Percentiles rank a stretch among this genome's conserved stretches.
These are phyloP conservation scores for Ochropacha duplaris DNA, from an alignment of 2,888 invertebrate genomes.

Conservation along the genomic window DNA sequence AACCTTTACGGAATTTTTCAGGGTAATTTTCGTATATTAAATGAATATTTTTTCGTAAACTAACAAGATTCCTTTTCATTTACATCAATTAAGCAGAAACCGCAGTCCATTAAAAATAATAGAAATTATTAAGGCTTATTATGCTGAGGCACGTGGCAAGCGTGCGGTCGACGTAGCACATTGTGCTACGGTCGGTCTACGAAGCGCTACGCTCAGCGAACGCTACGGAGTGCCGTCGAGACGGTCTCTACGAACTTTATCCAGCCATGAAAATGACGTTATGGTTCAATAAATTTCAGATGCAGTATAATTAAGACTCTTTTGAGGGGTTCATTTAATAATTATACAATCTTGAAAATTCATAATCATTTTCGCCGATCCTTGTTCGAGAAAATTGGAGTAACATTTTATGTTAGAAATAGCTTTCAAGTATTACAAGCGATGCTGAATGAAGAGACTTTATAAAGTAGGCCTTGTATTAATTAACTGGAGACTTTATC, in stretches of 20 bases:
- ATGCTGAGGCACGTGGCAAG: constrained; percentile 51
- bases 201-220: constrained; percentile 37
- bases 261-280: constrained; percentile 3
- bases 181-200: constrained; percentile 39
- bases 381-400: background rate
- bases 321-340: background rate
- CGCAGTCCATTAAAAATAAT: constrained; percentile 36
- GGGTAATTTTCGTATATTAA: background rate
- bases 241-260: constrained; percentile 33
- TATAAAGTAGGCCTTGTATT: background rate
- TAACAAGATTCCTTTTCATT: background rate
- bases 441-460: background rate
- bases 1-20: background rate
- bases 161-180: constrained; percentile 48
- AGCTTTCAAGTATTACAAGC: background rate
- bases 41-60: background rate
- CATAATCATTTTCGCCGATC: background rate
- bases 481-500: background rate
- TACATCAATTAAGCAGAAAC: constrained; percentile 4
- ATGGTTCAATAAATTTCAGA: constrained; percentile 7
- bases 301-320: constrained; percentile 5
- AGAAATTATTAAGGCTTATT: constrained; percentile 57
- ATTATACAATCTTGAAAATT: background rate
- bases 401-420: background rate
- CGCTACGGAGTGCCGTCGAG: constrained; percentile 34